phyloP scores from a whole-genome alignment of 2,113 vertebrate genomes.

The Microcebus griseorufus region DNA sequence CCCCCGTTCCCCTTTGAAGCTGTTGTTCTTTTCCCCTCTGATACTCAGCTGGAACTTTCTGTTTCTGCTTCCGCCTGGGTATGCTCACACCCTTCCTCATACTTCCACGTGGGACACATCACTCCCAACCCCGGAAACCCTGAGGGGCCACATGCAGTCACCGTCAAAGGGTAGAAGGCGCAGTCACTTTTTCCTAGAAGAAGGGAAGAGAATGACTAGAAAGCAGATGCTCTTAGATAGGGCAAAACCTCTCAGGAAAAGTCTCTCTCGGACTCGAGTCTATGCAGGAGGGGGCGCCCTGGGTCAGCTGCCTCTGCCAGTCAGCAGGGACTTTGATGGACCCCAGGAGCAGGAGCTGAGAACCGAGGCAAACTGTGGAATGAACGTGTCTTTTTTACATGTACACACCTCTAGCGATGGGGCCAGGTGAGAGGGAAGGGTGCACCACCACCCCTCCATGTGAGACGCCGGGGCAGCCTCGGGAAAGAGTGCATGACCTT shows the following conservation, averaged over 20 bases:
- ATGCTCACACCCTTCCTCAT: not conserved
- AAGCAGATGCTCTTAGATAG: not conserved
- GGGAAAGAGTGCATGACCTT: not conserved
- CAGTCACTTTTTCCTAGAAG: not conserved
- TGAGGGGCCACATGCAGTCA: not conserved
- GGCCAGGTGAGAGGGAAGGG: not conserved
- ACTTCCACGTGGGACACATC: not conserved
- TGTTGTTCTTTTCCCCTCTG: not conserved
- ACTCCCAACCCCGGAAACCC: not conserved
- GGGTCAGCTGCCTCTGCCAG: too few species aligned
- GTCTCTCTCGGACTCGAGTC: not conserved
- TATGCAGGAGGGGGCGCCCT: too few species aligned
- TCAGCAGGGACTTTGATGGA: not conserved
- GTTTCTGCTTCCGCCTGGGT: not conserved
- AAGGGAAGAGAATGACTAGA: not conserved
- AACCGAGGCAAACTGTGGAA: not conserved
- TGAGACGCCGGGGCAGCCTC: not conserved
- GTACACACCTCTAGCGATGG: not conserved
- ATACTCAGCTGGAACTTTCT: not conserved
- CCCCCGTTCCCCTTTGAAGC: not conserved
- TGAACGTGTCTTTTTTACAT: not conserved
- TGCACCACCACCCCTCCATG: not conserved
- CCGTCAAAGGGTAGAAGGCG: not conserved
- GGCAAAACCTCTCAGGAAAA: not conserved
- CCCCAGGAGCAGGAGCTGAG: not conserved